Evolutionary conservation across 2,113 vertebrate species (phyloP).

Genomic region (Salminus brasiliensis): DNA sequence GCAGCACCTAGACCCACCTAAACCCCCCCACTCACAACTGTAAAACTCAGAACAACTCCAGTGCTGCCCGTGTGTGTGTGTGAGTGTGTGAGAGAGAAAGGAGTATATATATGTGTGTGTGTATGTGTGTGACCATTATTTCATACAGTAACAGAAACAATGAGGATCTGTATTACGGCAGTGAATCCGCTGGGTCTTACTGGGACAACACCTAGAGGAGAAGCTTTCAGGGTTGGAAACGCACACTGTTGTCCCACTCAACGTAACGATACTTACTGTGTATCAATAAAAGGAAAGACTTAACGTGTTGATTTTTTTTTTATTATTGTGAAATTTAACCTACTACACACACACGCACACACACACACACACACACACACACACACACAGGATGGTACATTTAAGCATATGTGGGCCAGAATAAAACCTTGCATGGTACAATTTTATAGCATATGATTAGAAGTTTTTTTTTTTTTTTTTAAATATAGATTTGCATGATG

Average conservation of each 20-base stretch:
- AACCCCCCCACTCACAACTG: constrained; percentile 80
- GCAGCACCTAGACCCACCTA: constrained; percentile 63
- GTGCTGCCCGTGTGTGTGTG: constrained; percentile 40
- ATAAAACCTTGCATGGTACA: too few species aligned
- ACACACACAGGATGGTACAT: too few species aligned
- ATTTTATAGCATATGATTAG: too few species aligned
- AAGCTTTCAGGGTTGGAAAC: constrained; percentile 52
- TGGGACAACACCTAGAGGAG: not conserved
- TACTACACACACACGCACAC: too few species aligned
- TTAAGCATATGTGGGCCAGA: too few species aligned
- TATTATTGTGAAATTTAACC: not conserved
- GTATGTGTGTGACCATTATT: constrained; percentile 15
- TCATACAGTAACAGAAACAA: constrained; percentile 1
- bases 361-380: too few species aligned
- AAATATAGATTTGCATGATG: too few species aligned
- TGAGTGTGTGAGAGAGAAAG: constrained; percentile 33
- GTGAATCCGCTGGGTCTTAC: not conserved
- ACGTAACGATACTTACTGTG: constrained; percentile 57
- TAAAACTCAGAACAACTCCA: constrained; percentile 67
- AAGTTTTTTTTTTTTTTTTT: too few species aligned
- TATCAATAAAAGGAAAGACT: constrained; percentile 61
- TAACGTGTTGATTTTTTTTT: not conserved
- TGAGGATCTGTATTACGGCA: constrained; percentile 19
- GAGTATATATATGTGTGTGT: constrained; percentile 7
- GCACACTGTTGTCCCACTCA: constrained; percentile 59